Conservation (phyloP, 2,888 invertebrate genomes). For the Philereme transversata region DNA sequence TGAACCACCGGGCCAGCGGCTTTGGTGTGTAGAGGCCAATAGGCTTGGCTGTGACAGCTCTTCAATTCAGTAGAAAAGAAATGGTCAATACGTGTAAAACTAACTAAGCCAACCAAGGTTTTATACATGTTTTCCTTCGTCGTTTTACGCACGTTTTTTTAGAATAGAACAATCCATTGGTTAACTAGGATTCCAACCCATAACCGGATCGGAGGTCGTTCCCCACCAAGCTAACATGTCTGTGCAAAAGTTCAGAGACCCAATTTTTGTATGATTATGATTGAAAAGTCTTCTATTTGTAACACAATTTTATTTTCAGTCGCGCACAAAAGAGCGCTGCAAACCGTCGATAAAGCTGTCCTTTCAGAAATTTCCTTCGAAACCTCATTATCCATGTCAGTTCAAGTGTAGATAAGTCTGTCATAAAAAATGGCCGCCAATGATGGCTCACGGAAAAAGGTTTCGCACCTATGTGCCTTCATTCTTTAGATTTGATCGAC, state of each 20-base stretch:
- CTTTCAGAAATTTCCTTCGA: conserved; percentile 14
- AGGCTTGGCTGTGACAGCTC: no score
- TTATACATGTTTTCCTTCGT: no score
- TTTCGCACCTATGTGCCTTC: conserved; percentile 20
- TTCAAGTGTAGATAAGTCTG: conserved; percentile 22
- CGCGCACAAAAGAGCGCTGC: conserved; percentile 17
- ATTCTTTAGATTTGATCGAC: conserved; percentile 27
- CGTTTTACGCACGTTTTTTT: no score
- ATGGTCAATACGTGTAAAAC: no score
- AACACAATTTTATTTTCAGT: conserved; percentile 12
- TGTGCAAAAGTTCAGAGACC: neutral
- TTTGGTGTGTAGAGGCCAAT: no score
- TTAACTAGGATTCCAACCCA: no score
- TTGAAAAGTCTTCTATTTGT: conserved; percentile 1
- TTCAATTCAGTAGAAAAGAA: no score
- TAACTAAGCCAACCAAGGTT: no score
- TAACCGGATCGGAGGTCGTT: no score
- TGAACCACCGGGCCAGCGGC: no score
- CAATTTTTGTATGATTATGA: conserved; percentile 1
- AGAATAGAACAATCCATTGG: no score
- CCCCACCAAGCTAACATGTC: no score
- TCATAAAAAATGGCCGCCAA: conserved; percentile 28
- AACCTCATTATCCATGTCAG: conserved; percentile 22
- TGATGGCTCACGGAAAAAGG: conserved; percentile 23
- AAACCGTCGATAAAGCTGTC: conserved; percentile 15